Evolutionary conservation across 2,113 vertebrate species (phyloP).

Genomic region (Arizona elegans): DNA sequence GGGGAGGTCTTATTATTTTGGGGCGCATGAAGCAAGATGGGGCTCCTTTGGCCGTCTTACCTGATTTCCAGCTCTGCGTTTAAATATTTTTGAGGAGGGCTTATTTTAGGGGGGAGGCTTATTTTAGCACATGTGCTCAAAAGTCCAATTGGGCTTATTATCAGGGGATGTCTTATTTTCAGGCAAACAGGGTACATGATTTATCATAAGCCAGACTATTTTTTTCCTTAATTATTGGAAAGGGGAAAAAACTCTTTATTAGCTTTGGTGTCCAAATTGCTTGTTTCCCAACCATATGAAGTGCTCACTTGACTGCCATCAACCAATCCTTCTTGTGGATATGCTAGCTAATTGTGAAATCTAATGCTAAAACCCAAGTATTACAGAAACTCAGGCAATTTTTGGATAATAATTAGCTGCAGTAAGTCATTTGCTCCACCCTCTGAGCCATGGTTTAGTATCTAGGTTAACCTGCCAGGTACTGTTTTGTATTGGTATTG

Average conservation of each 20-base stretch:
- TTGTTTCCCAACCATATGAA: not conserved
- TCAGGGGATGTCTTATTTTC: no score
- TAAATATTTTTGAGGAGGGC: no score
- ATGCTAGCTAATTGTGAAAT: not conserved
- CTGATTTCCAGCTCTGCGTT: no score
- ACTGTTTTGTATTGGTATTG: not conserved
- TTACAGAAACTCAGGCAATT: not conserved
- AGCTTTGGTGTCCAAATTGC: not conserved
- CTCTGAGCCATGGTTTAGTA: not conserved
- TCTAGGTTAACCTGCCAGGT: not conserved
- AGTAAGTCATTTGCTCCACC: not conserved
- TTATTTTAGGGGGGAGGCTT: no score
- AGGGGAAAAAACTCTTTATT: not conserved
- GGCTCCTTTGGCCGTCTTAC: no score
- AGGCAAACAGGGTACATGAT: no score
- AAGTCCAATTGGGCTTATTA: no score
- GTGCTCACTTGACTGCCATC: not conserved
- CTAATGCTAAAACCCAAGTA: not conserved
- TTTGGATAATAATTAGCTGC: not conserved
- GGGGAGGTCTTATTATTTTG: no score
- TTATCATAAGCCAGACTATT: not conserved
- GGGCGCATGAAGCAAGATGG: no score
- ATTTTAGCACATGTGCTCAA: no score
- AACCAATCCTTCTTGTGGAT: not conserved
- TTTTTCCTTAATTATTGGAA: not conserved